A percentile compares a stretch with the other conserved stretches of the same genome.
Conservation (phyloP, 1,140 invertebrate genomes). For the Macrotrachela quadricornifera region DNA sequence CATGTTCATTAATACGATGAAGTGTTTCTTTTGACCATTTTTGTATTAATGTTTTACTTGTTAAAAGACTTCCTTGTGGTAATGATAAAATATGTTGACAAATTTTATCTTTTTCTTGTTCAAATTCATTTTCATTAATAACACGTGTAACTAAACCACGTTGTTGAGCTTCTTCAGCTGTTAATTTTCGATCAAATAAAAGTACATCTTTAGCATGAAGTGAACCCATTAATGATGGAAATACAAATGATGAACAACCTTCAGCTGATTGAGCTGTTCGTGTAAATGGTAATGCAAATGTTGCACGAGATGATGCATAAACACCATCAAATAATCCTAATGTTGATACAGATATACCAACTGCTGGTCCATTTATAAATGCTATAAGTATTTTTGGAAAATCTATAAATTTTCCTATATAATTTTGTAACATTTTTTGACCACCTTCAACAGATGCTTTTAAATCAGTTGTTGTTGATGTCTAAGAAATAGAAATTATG, state of each 20-base stretch:
- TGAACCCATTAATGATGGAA: slow-evolving; percentile 34
- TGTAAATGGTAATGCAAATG: slow-evolving; percentile 63
- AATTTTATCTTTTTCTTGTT: slow-evolving; percentile 15
- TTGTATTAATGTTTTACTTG: not conserved
- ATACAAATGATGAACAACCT: slow-evolving; percentile 57
- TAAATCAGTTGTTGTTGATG: too few species aligned
- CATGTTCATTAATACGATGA: slow-evolving; percentile 34
- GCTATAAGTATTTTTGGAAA: slow-evolving; percentile 70
- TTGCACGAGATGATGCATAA: slow-evolving; percentile 49
- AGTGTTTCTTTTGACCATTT: slow-evolving; percentile 21
- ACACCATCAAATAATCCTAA: slow-evolving; percentile 65
- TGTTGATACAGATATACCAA: slow-evolving; percentile 64
- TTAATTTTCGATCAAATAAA: slow-evolving; percentile 53
- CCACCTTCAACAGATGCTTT: too few species aligned
- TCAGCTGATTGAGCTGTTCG: slow-evolving; percentile 55
- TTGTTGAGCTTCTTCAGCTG: slow-evolving; percentile 47
- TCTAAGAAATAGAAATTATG: too few species aligned
- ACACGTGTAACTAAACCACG: slow-evolving; percentile 49
- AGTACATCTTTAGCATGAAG: slow-evolving; percentile 53
- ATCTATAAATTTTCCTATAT: slow-evolving; percentile 42
- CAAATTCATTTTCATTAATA: slow-evolving; percentile 36
- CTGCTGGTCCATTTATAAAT: slow-evolving; percentile 74
- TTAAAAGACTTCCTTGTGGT: slow-evolving; percentile 13
- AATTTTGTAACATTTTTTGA: not conserved
- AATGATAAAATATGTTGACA: slow-evolving; percentile 14